Evolutionary conservation across 2,113 vertebrate genomes (phyloP).

Genomic region (Circaetus gallicus): DNA sequence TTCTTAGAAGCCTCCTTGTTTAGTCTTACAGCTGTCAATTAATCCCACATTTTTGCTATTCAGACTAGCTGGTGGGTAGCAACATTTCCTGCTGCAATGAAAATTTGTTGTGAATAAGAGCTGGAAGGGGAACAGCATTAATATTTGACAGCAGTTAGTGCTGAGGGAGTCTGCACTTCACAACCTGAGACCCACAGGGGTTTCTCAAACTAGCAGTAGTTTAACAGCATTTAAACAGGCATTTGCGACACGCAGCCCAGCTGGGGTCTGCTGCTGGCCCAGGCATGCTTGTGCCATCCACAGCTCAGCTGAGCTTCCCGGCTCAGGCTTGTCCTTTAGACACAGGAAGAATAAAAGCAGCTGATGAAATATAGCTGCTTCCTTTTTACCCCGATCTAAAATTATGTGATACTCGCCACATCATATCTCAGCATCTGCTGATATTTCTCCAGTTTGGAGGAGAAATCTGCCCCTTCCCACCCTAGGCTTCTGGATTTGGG

Average conservation of each 20-base stretch:
- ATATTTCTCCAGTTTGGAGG: not conserved
- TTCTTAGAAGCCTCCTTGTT: conserved; percentile 25
- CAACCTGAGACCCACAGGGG: not conserved
- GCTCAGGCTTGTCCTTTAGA: not conserved
- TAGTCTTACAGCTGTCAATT: conserved; percentile 48
- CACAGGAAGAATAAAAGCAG: not conserved
- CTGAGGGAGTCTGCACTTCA: conserved; percentile 29
- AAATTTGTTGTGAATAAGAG: conserved; percentile 41
- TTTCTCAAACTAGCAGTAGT: conserved; percentile 7
- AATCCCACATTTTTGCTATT: conserved; percentile 20
- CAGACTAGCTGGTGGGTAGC: conserved; percentile 43
- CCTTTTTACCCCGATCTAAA: not conserved
- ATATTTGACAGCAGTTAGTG: conserved; percentile 45
- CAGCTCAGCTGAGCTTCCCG: not conserved
- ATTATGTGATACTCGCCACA: not conserved
- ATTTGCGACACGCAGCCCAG: conserved; percentile 5
- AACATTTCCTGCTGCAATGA: conserved; percentile 37
- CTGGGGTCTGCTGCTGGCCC: not conserved
- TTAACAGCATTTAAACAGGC: conserved; percentile 4
- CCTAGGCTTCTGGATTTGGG: not conserved
- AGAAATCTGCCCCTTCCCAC: not conserved
- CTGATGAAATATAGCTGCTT: not conserved
- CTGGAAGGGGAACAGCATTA: conserved; percentile 40
- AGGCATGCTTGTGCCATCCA: not conserved
- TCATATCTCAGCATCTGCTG: not conserved